Evolutionary conservation across 2,113 vertebrate species (phyloP).

Genomic region (Condylura cristata): DNA sequence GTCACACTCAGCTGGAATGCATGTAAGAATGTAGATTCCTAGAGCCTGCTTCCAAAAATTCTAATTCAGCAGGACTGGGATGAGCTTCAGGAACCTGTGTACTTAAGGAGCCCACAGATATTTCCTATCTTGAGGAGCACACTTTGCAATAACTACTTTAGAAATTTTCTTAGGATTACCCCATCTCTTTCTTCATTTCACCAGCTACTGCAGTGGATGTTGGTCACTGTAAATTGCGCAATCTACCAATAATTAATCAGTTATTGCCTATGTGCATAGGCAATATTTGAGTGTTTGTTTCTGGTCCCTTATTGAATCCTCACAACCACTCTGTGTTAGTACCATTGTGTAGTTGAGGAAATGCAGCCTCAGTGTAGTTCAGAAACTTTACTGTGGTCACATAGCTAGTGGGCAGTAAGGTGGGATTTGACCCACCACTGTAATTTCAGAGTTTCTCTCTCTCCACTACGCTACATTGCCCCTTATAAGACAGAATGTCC

Average conservation of each 20-base stretch:
- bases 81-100: neutral
- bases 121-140: neutral
- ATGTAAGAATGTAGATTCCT: neutral
- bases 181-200: neutral
- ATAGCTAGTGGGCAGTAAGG: neutral
- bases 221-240: neutral
- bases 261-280: neutral
- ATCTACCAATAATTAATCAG: neutral
- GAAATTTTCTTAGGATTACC: neutral
- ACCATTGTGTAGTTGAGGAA: conserved; percentile 20
- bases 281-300: neutral
- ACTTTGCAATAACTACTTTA: neutral
- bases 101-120: neutral
- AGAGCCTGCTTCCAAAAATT: neutral
- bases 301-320: neutral
- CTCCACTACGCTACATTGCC: neutral
- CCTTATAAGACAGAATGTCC: neutral
- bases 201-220: neutral
- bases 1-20: neutral
- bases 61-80: neutral
- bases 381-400: neutral
- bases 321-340: neutral
- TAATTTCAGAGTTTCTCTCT: neutral
- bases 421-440: neutral
- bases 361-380: neutral